phyloP scores from a whole-genome alignment of 2,113 vertebrate species.

The Epinephelus moara region DNA sequence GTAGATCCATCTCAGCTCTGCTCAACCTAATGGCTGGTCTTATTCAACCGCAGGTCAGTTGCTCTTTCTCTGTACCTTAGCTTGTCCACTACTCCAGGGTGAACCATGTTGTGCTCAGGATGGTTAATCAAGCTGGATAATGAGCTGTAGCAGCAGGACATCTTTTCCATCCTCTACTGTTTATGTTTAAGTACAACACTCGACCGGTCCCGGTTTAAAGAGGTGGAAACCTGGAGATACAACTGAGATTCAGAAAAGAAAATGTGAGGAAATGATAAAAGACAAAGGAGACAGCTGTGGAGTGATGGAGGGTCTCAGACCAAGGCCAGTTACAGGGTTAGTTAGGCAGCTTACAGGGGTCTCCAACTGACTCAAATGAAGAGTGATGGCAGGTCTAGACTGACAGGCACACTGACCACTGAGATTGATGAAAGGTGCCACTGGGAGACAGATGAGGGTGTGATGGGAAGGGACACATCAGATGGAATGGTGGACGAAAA shows the following conservation, averaged over 20 bases:
- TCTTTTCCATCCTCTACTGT: conserved; percentile 5
- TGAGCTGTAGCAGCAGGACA: conserved; percentile 4
- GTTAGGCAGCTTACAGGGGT: conserved; percentile 1
- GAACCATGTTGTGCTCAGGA: not conserved
- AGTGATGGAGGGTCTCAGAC: conserved; percentile 13
- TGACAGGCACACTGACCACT: conserved; percentile 37
- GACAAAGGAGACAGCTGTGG: not conserved
- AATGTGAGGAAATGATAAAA: not conserved
- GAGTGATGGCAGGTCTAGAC: conserved; percentile 31
- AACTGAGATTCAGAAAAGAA: not conserved
- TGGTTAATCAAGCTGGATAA: conserved; percentile 12
- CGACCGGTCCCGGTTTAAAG: not conserved
- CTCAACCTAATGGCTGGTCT: not conserved
- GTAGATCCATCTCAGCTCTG: not conserved
- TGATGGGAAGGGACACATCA: conserved; percentile 48
- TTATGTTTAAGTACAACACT: not conserved
- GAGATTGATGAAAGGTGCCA: conserved; percentile 50
- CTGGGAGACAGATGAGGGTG: conserved; percentile 38
- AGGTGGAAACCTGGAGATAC: not conserved
- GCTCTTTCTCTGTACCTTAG: conserved; percentile 14
- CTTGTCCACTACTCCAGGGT: not conserved
- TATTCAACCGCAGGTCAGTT: not conserved
- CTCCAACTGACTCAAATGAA: conserved; percentile 33
- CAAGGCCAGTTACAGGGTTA: conserved; percentile 1
- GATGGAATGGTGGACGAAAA: conserved; percentile 52